Evolutionary conservation across 1,140 invertebrate genomes (phyloP), one percentile per base, ranked within the genome.

Genomic region (Hycleus cichorii): DNA sequence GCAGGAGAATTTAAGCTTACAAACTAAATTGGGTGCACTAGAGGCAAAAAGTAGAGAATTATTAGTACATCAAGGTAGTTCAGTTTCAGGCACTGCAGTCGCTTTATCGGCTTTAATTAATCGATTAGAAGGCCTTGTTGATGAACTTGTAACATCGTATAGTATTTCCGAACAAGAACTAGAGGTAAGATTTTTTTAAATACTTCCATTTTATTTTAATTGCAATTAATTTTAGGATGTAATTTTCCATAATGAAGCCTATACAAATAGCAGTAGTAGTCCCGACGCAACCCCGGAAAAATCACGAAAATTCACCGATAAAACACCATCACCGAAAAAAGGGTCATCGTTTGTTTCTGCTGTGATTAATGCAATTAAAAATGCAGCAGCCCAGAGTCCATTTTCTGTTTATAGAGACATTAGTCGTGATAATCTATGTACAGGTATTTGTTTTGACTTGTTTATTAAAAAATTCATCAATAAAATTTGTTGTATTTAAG

Each of bases 231-330:
- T 65, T 9, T 60, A 85, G 83, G 84, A 86, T 65, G 81, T 85
- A 44, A 82, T 88, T 49, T 89, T 84, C 71, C 85, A 88, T 66
- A 87, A 88, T 56, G 87, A 89, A 68, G 85, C 81, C 0, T 86
- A 83, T 69, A 83, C 82, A 69, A 77, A 82, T 63, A 80, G 81
- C 63, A 80, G 77, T 47, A 81, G 78, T 61, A 81, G 79, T 66
- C 72, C 76, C 10, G 81, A 83, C 49, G 78, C 77, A 3, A 83
- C 80, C 66, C 81, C 80, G 2, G 80, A 83, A 42, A 80, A 76
- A 61, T 76, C 75, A 4, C 77, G 74, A 51, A 65, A 69, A 59
- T 73, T 77, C 60, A 74, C 75, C 51, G 77, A 80, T 61, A 77
- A 66, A 50, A 54, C 75, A 72, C 50, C 68, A 59, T 83, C 81